A percentile compares a stretch with the other conserved stretches of the same genome.
These are phyloP conservation scores for Papilio glaucus DNA, from an alignment of 1,140 invertebrate genomes.

Conservation along the genomic window DNA sequence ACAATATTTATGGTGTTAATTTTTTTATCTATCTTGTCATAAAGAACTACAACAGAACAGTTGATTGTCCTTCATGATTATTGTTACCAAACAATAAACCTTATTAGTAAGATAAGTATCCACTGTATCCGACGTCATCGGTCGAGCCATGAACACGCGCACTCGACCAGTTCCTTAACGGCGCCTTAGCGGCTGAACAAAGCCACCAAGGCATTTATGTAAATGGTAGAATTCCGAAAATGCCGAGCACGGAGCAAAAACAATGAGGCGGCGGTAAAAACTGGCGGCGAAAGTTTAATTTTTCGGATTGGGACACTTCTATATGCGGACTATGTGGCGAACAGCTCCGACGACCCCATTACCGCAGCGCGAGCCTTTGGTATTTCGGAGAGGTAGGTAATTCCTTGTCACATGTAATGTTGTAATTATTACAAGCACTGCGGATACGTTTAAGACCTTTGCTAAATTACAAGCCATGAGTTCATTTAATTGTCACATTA, in stretches of 20 bases:
- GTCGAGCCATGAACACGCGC: slow-evolving; percentile 45
- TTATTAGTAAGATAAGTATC: background rate
- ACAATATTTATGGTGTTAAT: too few relatives aligned
- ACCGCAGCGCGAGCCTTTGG: slow-evolving; percentile 12
- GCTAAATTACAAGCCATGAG: background rate
- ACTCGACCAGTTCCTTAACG: slow-evolving; percentile 38
- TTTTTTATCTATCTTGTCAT: too few relatives aligned
- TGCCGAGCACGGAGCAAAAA: slow-evolving; percentile 65
- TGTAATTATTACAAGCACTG: slow-evolving; percentile 13
- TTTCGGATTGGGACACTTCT: slow-evolving; percentile 66
- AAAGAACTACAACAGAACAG: background rate
- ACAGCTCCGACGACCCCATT: slow-evolving; percentile 47
- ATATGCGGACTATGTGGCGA: slow-evolving; percentile 42
- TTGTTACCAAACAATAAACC: background rate
- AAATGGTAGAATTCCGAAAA: slow-evolving; percentile 79
- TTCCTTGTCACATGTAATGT: slow-evolving; percentile 18
- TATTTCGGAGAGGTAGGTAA: slow-evolving; percentile 22
- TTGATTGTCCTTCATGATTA: background rate
- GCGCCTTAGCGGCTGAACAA: slow-evolving; percentile 72
- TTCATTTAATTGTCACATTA: background rate
- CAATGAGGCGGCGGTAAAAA: slow-evolving; percentile 64
- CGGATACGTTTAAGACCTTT: background rate
- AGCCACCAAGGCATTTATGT: slow-evolving; percentile 73
- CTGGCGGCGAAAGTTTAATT: slow-evolving; percentile 68
- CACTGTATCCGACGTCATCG: slow-evolving; percentile 1